Base-by-base conservation (phyloP, 2,113 vertebrate species). In the Seriola dumerili region DNA sequence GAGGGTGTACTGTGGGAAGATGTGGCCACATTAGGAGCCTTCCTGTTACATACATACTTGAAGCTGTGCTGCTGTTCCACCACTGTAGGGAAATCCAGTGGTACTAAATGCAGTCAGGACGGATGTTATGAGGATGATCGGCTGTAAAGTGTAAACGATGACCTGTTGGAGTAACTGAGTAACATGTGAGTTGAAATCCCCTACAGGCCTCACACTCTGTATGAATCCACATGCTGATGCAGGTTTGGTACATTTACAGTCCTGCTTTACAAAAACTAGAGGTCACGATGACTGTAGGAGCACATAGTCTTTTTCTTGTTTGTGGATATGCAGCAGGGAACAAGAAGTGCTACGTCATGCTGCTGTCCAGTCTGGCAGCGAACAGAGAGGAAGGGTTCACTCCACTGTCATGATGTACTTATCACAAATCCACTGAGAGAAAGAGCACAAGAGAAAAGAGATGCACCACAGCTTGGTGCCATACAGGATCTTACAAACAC, bases 271-370 rank as follows among this genome's bases (percentile, higher is more conserved):
- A 40, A 42, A 62, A 57, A 57, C 11, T 58, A 36, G 38, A 81
- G 80, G 77, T 84, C 69, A 84, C 0, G 10, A 32, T 64, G 40
- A 59, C 38, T 61, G 44, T 12, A 40, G 66, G n/a, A 40, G 58
- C 25, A 65, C 32, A 58, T 2, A 11, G 23, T 46, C 50, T 52
- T 78, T 72, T 50, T 66, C 21, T 29, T 80, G 65, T 77, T 11
- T 79, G 46, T 74, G 76, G 58, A 77, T 84, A 64, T 86, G 70
- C 79, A 82, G 81, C 65, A 72, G 58, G 61, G 66, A 89, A 87
- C 42, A 89, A 91, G 50, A 89, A 91, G 76, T 91, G 89, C 88
- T 73, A 78, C 34, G 89, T 93, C 91, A 94, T 86, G 85, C 85
- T 88, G 86, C 85, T 87, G 88, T 87, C 88, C 75, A 64, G 75